These are phyloP conservation scores for Exocentrus adspersus DNA, from an alignment of 2,888 invertebrate species.

Conservation along the genomic window DNA sequence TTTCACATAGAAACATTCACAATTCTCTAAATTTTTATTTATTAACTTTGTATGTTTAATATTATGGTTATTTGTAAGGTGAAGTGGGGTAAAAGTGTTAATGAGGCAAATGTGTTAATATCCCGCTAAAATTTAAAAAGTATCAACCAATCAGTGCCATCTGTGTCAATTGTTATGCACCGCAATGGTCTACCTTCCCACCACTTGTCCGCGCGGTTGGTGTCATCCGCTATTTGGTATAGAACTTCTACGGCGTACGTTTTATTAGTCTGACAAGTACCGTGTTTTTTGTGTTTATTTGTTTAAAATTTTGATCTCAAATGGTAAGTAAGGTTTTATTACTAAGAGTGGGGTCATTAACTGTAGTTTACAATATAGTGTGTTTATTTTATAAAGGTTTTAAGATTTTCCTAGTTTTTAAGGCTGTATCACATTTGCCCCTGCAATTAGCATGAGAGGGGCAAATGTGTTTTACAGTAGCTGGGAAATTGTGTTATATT, in stretches of 20 bases:
- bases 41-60: too few species aligned
- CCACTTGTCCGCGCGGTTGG: neutral
- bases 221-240: neutral
- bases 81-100: constrained; percentile 11
- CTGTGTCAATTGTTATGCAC: neutral
- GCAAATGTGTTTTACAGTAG: neutral
- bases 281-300: neutral
- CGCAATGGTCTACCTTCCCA: neutral
- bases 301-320: neutral
- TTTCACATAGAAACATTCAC: too few species aligned
- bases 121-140: neutral
- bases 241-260: neutral
- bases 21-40: too few species aligned
- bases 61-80: constrained; percentile 3
- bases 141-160: neutral
- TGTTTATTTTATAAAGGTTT: neutral
- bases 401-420: neutral
- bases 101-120: neutral
- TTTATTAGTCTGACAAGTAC: neutral
- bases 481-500: neutral
- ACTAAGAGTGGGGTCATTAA: constrained; percentile 5
- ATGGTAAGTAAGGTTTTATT: neutral
- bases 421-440: neutral
- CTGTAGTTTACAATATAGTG: neutral
- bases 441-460: neutral